A percentile compares a stretch with the other conserved stretches of the same genome.
Evolutionary conservation across 2,888 invertebrate species (phyloP).

Genomic region (Ashinkailepas kermadecensis): DNA sequence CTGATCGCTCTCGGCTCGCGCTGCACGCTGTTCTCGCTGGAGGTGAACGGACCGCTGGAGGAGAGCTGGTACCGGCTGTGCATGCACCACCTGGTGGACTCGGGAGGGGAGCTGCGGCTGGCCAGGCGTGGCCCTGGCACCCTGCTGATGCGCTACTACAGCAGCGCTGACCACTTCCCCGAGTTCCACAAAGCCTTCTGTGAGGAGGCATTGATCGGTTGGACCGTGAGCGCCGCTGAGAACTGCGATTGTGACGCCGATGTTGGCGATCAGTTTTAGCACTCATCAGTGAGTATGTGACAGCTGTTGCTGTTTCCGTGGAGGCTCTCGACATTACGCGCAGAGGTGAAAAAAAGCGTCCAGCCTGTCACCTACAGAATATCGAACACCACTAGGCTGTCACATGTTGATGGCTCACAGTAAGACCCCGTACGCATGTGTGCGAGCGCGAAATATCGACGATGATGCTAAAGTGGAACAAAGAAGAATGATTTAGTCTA

Average conservation of each 20-base stretch:
- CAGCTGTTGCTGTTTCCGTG: too few species aligned
- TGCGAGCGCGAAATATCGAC: too few species aligned
- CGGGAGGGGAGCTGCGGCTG: background rate
- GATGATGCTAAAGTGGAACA: too few species aligned
- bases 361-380: too few species aligned
- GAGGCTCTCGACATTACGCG: too few species aligned
- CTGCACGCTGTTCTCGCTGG: background rate
- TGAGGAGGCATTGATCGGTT: background rate
- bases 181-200: background rate
- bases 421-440: too few species aligned
- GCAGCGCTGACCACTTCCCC: background rate
- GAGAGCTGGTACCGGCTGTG: slow-evolving; percentile 1
- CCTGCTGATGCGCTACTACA: background rate
- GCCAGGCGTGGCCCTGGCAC: background rate
- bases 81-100: background rate
- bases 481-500: too few species aligned
- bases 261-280: too few species aligned
- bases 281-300: too few species aligned
- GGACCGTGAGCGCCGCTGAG: background rate
- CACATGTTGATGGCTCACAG: too few species aligned
- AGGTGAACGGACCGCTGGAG: background rate
- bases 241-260: background rate
- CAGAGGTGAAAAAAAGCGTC: too few species aligned
- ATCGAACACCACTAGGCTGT: too few species aligned
- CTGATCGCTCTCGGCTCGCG: background rate